Evolutionary conservation across 2,797 vertebrate species (phyloP).

Genomic region (Cossypha polioptera): DNA sequence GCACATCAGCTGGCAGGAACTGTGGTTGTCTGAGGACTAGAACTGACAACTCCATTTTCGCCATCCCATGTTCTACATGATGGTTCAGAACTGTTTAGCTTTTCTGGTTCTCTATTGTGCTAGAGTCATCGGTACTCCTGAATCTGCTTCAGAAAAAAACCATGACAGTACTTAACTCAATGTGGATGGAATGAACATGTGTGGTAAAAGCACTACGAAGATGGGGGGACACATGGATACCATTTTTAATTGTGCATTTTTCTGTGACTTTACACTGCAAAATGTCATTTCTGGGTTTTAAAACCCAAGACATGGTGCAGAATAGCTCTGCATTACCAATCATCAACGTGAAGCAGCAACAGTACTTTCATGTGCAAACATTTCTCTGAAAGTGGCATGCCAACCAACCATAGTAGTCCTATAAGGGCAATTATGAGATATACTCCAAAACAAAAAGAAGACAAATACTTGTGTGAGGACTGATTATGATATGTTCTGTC

Average conservation of each 20-base stretch:
- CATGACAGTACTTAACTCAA: background rate
- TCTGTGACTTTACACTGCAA: background rate
- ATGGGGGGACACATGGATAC: fast-evolving
- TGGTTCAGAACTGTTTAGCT: background rate
- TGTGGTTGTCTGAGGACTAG: background rate
- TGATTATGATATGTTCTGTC: background rate
- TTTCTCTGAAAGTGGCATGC: background rate
- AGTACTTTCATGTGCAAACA: background rate
- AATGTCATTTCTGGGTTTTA: background rate
- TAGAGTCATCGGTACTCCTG: background rate
- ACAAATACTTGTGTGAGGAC: background rate
- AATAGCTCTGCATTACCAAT: background rate
- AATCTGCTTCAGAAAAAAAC: background rate
- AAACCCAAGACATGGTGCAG: background rate
- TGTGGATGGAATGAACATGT: background rate
- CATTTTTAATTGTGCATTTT: background rate
- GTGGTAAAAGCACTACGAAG: background rate
- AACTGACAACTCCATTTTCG: background rate
- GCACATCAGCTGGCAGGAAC: background rate
- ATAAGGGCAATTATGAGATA: background rate
- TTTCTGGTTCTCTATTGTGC: background rate
- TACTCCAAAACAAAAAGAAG: background rate
- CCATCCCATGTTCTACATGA: background rate
- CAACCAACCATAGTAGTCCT: background rate
- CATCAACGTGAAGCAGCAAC: background rate